These are phyloP conservation scores for Amyelois transitella DNA, from an alignment of 1,140 invertebrate genomes.

Conservation along the genomic window DNA sequence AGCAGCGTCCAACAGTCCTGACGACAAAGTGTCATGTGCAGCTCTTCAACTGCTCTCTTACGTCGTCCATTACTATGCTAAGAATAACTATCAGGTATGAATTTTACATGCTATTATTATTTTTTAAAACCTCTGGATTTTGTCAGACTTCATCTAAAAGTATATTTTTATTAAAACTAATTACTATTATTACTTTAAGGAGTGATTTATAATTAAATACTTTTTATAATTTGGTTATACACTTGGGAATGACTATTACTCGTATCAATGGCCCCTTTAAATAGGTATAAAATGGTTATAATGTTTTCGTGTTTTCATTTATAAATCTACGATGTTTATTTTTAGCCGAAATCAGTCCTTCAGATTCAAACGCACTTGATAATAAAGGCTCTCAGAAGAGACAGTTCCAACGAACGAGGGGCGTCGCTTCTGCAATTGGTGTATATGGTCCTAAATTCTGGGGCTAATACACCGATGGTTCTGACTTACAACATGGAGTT, in stretches of 20 bases:
- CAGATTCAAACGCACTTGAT: slow-evolving; percentile 48
- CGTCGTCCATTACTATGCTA: slow-evolving; percentile 42
- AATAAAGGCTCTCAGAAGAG: slow-evolving; percentile 42
- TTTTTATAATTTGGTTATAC: too few relatives aligned
- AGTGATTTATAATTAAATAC: too few relatives aligned
- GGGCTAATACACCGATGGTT: slow-evolving; percentile 33
- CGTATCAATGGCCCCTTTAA: too few relatives aligned
- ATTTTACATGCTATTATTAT: background rate
- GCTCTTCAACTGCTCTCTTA: slow-evolving; percentile 48
- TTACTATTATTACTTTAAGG: too few relatives aligned
- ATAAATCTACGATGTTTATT: background rate
- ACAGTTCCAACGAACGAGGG: slow-evolving; percentile 39
- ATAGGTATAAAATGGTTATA: too few relatives aligned
- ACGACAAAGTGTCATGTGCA: slow-evolving; percentile 44
- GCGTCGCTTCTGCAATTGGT: slow-evolving; percentile 43
- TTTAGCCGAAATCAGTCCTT: slow-evolving; percentile 48
- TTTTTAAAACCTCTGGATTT: background rate
- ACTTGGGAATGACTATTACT: too few relatives aligned
- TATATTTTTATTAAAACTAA: background rate
- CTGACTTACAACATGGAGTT: slow-evolving; percentile 26
- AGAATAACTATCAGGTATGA: slow-evolving; percentile 51
- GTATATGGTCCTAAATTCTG: slow-evolving; percentile 38
- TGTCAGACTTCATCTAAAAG: background rate
- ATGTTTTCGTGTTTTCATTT: too few relatives aligned
- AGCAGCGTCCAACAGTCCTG: slow-evolving; percentile 23